These are phyloP conservation scores for Theretra japonica DNA, from an alignment of 2,888 invertebrate genomes.

Conservation along the genomic window DNA sequence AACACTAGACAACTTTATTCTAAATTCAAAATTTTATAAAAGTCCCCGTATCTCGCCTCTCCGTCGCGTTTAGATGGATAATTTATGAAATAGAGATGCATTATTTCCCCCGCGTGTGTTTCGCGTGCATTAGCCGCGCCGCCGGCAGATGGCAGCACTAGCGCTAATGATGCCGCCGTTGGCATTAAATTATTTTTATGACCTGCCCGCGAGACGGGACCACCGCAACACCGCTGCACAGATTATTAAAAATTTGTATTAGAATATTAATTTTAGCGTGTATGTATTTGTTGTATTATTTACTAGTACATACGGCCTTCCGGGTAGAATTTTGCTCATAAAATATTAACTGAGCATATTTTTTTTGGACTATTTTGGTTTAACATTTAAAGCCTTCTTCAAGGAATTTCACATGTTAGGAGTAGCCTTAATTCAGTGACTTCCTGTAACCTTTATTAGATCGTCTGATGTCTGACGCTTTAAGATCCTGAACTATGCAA, in stretches of 20 bases:
- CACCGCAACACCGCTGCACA: slow-evolving; percentile 27
- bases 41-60: slow-evolving; percentile 33
- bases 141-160: slow-evolving; percentile 65
- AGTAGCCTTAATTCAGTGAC: too few relatives aligned
- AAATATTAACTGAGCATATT: too few relatives aligned
- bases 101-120: slow-evolving; percentile 43
- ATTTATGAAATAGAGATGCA: slow-evolving; percentile 36
- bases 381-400: too few relatives aligned
- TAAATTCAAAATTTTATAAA: background rate
- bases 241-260: slow-evolving; percentile 20
- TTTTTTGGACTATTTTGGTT: too few relatives aligned
- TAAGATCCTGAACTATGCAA: too few relatives aligned
- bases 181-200: slow-evolving; percentile 81
- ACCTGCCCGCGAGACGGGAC: slow-evolving; percentile 61
- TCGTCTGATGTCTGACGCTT: too few relatives aligned
- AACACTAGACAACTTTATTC: background rate
- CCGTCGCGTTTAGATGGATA: slow-evolving; percentile 33
- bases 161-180: slow-evolving; percentile 72
- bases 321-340: too few relatives aligned
- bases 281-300: background rate
- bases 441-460: too few relatives aligned
- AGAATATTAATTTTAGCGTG: background rate
- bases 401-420: too few relatives aligned
- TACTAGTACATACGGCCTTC: too few relatives aligned
- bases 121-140: slow-evolving; percentile 45